A percentile compares a stretch with the other conserved stretches of the same genome.
phyloP scores from a whole-genome alignment of 2,797 vertebrate genomes.

The Moxostoma hubbsi region DNA sequence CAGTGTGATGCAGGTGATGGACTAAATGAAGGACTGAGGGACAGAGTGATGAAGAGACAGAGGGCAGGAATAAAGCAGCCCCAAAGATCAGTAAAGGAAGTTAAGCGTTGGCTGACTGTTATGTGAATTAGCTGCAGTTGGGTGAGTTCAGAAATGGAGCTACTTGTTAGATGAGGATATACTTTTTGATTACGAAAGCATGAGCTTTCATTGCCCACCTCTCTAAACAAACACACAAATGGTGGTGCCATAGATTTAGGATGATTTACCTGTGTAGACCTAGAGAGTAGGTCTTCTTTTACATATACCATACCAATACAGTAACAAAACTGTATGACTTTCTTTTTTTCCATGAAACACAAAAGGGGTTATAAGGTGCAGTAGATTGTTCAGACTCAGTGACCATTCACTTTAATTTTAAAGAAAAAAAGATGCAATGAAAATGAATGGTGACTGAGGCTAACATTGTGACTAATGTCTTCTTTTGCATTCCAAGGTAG shows the following conservation, averaged over 20 bases:
- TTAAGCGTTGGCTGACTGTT: constrained; percentile 45
- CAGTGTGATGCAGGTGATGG: constrained; percentile 7
- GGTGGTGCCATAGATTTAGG: constrained; percentile 38
- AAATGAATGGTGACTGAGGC: too few relatives aligned
- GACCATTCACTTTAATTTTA: too few relatives aligned
- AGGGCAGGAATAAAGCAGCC: constrained; percentile 6
- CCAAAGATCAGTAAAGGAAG: constrained; percentile 7
- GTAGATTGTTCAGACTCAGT: too few relatives aligned
- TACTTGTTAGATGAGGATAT: constrained; percentile 75
- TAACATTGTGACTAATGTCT: too few relatives aligned
- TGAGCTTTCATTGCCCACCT: constrained; percentile 59
- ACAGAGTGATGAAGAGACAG: constrained; percentile 1
- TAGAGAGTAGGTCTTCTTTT: constrained; percentile 19
- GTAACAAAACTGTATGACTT: too few relatives aligned
- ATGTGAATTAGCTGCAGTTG: constrained; percentile 70
- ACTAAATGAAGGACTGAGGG: constrained; percentile 22
- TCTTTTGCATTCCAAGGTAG: too few relatives aligned
- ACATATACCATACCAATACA: neutral
- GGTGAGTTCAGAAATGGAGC: constrained; percentile 72
- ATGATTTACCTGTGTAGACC: constrained; percentile 37
- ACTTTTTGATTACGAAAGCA: constrained; percentile 71
- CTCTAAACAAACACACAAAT: constrained; percentile 28
- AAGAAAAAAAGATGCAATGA: too few relatives aligned
- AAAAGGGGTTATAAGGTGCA: too few relatives aligned
- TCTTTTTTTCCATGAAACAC: too few relatives aligned